Evolutionary conservation across 2,113 vertebrate species (phyloP).

Genomic region (Tetrao urogallus): DNA sequence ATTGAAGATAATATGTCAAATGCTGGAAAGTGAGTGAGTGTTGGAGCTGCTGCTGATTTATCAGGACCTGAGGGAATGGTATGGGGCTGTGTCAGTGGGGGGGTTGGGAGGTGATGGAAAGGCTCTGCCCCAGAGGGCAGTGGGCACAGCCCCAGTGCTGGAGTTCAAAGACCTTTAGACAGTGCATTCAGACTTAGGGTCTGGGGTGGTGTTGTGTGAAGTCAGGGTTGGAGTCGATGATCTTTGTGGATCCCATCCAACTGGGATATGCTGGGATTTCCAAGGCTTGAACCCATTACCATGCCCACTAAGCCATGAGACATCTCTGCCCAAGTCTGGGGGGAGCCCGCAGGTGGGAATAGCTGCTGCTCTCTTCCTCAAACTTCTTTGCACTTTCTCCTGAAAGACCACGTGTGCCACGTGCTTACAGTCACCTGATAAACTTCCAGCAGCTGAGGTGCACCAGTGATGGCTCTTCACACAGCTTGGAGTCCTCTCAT

Average conservation of each 20-base stretch:
- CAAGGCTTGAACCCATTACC: not conserved
- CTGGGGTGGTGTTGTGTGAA: not conserved
- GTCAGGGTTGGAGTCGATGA: not conserved
- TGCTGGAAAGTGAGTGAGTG: slow-evolving; percentile 8
- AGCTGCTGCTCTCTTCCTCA: not conserved
- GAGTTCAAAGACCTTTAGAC: not conserved
- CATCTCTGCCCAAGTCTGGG: not conserved
- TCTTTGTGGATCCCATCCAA: not conserved
- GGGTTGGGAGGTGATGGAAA: not conserved
- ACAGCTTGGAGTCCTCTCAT: not conserved
- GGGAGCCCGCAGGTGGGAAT: not conserved
- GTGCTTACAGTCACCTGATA: not conserved
- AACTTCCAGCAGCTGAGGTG: not conserved
- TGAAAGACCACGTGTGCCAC: not conserved
- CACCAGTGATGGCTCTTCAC: not conserved
- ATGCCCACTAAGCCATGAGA: fast-evolving
- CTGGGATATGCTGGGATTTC: not conserved
- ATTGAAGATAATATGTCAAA: slow-evolving; percentile 64
- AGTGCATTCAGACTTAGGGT: not conserved
- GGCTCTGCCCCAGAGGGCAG: not conserved
- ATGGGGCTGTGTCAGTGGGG: not conserved
- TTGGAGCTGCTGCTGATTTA: slow-evolving; percentile 19
- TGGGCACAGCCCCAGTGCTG: not conserved
- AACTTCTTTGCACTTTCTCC: not conserved
- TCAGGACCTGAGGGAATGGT: not conserved